Conservation (phyloP, 2,888 invertebrate species). For the Fragum sueziense region DNA sequence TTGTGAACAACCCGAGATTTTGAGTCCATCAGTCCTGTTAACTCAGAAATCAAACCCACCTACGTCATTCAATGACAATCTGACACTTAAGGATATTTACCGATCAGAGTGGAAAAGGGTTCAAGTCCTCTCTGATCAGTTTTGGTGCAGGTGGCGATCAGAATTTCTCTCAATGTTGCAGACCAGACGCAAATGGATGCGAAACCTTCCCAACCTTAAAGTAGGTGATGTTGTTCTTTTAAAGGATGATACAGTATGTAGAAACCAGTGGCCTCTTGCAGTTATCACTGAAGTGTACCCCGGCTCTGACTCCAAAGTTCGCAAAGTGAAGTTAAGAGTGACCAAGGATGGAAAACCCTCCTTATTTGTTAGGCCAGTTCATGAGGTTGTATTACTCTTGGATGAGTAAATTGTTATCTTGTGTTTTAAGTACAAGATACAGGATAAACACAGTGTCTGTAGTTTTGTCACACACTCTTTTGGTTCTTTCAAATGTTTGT, state of each 20-base stretch:
- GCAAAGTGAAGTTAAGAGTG: slow-evolving; percentile 15
- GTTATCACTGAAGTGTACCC: slow-evolving; percentile 3
- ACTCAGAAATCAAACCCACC: slow-evolving; percentile 26
- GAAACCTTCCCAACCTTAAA: slow-evolving; percentile 24
- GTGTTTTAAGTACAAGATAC: too few relatives aligned
- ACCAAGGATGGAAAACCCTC: slow-evolving; percentile 1
- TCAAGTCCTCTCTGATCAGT: slow-evolving; percentile 30
- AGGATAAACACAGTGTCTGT: too few relatives aligned
- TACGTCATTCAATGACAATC: not conserved
- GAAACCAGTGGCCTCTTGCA: slow-evolving; percentile 37
- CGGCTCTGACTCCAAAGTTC: slow-evolving; percentile 22
- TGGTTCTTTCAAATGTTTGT: too few relatives aligned
- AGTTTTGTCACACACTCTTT: too few relatives aligned
- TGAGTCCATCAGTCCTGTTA: slow-evolving; percentile 41
- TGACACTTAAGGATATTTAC: slow-evolving; percentile 20
- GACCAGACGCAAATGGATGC: slow-evolving; percentile 21
- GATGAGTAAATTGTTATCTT: too few relatives aligned
- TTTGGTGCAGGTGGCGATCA: slow-evolving; percentile 34
- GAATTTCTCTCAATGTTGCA: slow-evolving; percentile 30
- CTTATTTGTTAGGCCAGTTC: slow-evolving; percentile 7
- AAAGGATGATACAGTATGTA: slow-evolving; percentile 14
- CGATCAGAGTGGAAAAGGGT: slow-evolving; percentile 39
- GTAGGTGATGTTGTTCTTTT: slow-evolving; percentile 37
- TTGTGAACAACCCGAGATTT: slow-evolving; percentile 34
- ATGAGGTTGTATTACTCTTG: slow-evolving; percentile 21